These are phyloP conservation scores for Lochmaea capreae DNA, from an alignment of 2,888 invertebrate species.

Conservation along the genomic window DNA sequence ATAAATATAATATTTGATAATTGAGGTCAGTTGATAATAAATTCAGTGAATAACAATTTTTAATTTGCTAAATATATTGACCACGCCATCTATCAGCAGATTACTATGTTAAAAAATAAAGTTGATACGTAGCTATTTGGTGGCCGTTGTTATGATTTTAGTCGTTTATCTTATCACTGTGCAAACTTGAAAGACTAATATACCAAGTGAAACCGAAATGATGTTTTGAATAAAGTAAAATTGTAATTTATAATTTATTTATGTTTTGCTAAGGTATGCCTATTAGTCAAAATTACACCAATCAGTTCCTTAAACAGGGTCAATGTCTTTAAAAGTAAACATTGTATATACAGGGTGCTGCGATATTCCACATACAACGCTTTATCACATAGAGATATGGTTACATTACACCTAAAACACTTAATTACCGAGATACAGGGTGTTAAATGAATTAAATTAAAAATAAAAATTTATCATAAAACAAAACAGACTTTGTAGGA, in stretches of 20 bases:
- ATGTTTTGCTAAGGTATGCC: neutral
- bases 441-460: too few relatives aligned
- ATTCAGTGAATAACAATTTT: neutral
- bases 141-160: neutral
- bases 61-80: neutral
- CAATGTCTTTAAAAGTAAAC: conserved; percentile 31
- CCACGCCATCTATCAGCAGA: neutral
- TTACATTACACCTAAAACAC: too few relatives aligned
- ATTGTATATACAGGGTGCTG: neutral
- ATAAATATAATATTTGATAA: conserved; percentile 9
- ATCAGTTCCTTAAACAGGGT: conserved; percentile 22
- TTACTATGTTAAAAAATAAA: neutral
- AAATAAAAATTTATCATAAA: too few relatives aligned
- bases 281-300: conserved; percentile 3
- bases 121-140: neutral
- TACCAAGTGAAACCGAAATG: neutral
- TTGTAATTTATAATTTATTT: neutral
- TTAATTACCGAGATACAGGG: too few relatives aligned
- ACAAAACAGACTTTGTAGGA: too few relatives aligned
- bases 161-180: conserved; percentile 7
- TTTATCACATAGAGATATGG: too few relatives aligned
- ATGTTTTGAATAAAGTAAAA: neutral
- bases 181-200: conserved; percentile 5
- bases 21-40: conserved; percentile 11
- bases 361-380: too few relatives aligned